A percentile compares a stretch with the other conserved stretches of the same genome.
These are phyloP conservation scores for Mesorhabditis belari DNA, from an alignment of 2,888 invertebrate species.

Conservation along the genomic window DNA sequence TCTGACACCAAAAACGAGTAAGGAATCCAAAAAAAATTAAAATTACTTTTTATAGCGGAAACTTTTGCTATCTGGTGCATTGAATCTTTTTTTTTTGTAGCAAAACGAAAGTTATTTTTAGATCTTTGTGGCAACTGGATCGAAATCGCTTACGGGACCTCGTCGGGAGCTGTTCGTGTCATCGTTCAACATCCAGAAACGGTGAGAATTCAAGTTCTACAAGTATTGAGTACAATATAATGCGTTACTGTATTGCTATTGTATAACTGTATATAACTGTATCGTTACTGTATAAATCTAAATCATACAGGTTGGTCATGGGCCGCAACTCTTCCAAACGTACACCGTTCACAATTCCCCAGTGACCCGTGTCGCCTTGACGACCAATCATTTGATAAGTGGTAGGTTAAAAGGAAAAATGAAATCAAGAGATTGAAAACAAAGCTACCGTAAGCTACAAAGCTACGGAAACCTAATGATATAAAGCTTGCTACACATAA, in stretches of 20 bases:
- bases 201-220: too few relatives aligned
- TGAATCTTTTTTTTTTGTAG: background rate
- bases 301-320: constrained; percentile 67
- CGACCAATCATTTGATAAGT: constrained; percentile 87
- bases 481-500: background rate
- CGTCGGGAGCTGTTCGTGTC: constrained; percentile 81
- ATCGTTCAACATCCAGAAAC: constrained; percentile 99
- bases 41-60: background rate
- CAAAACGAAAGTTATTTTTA: constrained; percentile 53
- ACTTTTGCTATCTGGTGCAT: background rate
- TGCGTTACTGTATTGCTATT: too few relatives aligned
- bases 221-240: too few relatives aligned
- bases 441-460: background rate
- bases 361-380: constrained; percentile 62
- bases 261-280: constrained; percentile 3
- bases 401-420: constrained; percentile 57
- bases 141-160: constrained; percentile 96
- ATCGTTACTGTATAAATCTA: background rate
- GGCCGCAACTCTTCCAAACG: constrained; percentile 86
- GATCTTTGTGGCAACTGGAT: constrained; percentile 98
- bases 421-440: background rate
- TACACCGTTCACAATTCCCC: constrained; percentile 49
- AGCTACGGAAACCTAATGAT: background rate
- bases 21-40: constrained; percentile 55
- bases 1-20: constrained; percentile 96